A percentile compares a stretch with the other conserved stretches of the same genome.
These are phyloP conservation scores for Rhingia rostrata DNA, from an alignment of 2,888 invertebrate species.

Conservation along the genomic window DNA sequence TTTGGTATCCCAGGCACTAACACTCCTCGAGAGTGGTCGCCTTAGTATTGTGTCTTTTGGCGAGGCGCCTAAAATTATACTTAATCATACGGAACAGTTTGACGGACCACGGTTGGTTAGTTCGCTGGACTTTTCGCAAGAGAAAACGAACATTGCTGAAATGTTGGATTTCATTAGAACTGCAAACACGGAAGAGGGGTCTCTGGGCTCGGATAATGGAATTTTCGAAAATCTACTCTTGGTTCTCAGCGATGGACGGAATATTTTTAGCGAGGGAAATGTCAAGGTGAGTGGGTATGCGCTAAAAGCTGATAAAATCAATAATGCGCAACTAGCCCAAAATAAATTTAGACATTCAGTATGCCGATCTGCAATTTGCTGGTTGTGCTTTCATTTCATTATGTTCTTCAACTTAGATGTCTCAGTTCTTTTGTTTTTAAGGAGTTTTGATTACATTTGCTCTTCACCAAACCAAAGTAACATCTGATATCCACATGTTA, in stretches of 20 bases:
- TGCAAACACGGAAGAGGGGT: conserved; percentile 84
- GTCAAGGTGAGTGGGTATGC: conserved; percentile 84
- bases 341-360: too few relatives aligned
- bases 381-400: too few relatives aligned
- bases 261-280: conserved; percentile 94
- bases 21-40: conserved; percentile 96
- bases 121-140: conserved; percentile 93
- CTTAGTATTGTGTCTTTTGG: conserved; percentile 96
- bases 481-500: too few relatives aligned
- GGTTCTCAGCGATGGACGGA: conserved; percentile 97
- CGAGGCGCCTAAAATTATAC: conserved; percentile 92
- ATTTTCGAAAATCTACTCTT: conserved; percentile 87
- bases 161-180: conserved; percentile 91
- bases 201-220: conserved; percentile 81
- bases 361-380: too few relatives aligned
- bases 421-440: too few relatives aligned
- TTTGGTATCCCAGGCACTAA: conserved; percentile 93
- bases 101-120: conserved; percentile 92
- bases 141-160: conserved; percentile 93
- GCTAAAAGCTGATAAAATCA: too few relatives aligned
- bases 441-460: too few relatives aligned
- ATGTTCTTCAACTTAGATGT: too few relatives aligned
- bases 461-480: too few relatives aligned
- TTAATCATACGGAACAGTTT: conserved; percentile 91
- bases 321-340: too few relatives aligned